These are phyloP conservation scores for Orgyia antiqua DNA, from an alignment of 2,888 invertebrate genomes.

Conservation along the genomic window DNA sequence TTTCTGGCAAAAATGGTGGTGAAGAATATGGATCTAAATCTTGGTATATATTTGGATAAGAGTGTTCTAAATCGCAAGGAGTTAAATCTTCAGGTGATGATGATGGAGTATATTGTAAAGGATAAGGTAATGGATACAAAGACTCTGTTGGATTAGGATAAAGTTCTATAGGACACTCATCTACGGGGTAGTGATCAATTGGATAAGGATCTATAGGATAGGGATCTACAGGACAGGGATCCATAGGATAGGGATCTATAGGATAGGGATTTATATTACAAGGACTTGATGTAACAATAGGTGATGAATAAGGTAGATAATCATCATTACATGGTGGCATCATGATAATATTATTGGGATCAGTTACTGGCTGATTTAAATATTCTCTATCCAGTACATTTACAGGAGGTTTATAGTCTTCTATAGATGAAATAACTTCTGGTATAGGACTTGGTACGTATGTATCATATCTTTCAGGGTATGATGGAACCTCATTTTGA, in stretches of 20 bases:
- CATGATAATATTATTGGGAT: background rate
- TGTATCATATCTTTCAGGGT: no score
- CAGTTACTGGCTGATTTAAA: background rate
- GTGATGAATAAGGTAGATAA: background rate
- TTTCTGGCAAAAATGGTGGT: no score
- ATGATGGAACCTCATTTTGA: no score
- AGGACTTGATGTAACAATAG: no score
- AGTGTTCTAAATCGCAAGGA: no score
- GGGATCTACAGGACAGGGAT: no score
- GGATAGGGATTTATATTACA: no score
- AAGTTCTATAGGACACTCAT: background rate
- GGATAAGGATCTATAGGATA: background rate
- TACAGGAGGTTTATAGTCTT: background rate
- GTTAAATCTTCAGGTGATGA: conserved; percentile 2
- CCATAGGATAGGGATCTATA: no score
- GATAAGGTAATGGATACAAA: conserved; percentile 1
- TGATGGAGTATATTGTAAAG: background rate
- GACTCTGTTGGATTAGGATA: background rate
- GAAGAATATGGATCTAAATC: no score
- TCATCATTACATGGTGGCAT: background rate
- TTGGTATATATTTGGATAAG: no score
- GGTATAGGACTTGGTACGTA: background rate
- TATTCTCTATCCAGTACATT: background rate
- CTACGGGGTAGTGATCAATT: background rate
- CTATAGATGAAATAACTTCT: background rate